These are phyloP conservation scores for Vanessa tameamea DNA, from an alignment of 1,140 invertebrate genomes.

Conservation along the genomic window DNA sequence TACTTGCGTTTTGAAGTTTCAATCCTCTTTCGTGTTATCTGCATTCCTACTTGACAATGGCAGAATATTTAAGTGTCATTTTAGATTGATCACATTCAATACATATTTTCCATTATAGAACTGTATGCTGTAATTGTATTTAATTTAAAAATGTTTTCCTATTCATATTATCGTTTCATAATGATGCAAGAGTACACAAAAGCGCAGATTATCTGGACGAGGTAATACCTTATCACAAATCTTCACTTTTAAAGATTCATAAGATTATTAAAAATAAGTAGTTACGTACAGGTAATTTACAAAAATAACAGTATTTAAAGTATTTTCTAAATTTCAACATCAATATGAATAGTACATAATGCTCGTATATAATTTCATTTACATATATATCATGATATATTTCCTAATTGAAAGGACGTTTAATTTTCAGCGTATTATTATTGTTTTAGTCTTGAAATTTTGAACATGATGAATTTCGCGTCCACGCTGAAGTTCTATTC, in stretches of 20 bases:
- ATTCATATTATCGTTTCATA: slow-evolving; percentile 1
- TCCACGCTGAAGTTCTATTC: too few relatives aligned
- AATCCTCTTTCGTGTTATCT: not conserved
- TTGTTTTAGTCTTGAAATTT: too few relatives aligned
- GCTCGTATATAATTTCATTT: too few relatives aligned
- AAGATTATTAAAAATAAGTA: not conserved
- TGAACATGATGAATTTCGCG: too few relatives aligned
- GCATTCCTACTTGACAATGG: not conserved
- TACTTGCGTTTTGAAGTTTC: not conserved
- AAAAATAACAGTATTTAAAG: not conserved
- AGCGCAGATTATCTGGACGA: not conserved
- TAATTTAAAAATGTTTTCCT: not conserved
- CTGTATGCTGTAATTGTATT: not conserved
- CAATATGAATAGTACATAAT: too few relatives aligned
- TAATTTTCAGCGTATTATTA: too few relatives aligned
- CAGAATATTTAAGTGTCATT: not conserved
- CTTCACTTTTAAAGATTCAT: too few relatives aligned
- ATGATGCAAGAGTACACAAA: slow-evolving; percentile 8
- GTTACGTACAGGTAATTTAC: too few relatives aligned
- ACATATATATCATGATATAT: too few relatives aligned
- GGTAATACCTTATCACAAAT: not conserved
- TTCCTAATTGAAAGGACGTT: too few relatives aligned
- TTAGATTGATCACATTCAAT: not conserved
- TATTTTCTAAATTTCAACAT: too few relatives aligned
- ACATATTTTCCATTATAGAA: not conserved